Evolutionary conservation across 2,888 invertebrate species (phyloP), one percentile per base, ranked within the genome.

Genomic region (Caenorhabditis virilis): DNA sequence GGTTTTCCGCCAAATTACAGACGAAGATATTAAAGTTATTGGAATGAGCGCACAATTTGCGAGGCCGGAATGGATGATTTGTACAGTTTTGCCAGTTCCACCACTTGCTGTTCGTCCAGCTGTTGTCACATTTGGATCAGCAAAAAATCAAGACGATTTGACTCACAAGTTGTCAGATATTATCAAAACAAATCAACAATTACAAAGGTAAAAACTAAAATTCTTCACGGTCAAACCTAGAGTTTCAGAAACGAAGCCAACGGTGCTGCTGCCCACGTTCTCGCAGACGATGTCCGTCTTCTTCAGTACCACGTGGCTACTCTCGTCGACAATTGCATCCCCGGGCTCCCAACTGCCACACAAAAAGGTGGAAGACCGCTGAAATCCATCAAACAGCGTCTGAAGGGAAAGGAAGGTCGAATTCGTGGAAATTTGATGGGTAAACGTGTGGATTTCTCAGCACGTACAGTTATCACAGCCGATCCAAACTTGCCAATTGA

Each of bases 351-450:
- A 7, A 81, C 81, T 50, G 98, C 98, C 11, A 93, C 95, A 89
- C 98, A 99, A 85, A 99, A 99, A 85, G 95, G 95, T 0, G 98
- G 98, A 3, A 91, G 98, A 84, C 98, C 98, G 0, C 86, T 99
- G 9, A 99, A 99, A 87, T 95, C 98, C 0, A 88, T 99, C 51
- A 98, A 98, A 85, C 92, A 95, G 3, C 89, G 98, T 45, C 78
- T 88, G 64, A 97, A 97, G 86, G 95, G 97, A 20, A 99, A 99
- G 84, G 98, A 99, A 89, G 98, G 98, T 0, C 88, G 98, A 81
- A 97, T 99, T 81, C 88, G 98, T 85, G 98, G 98, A 79, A 99
- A 99, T 85, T 89, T 99, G 79, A 99, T 99, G 98, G 98, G 98
- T 53, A 76, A 76, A 45, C 93, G 98, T 87, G 98, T 99, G 0